Conservation (phyloP, 2,888 invertebrate genomes). For the Rhamphomyia laevipes region DNA sequence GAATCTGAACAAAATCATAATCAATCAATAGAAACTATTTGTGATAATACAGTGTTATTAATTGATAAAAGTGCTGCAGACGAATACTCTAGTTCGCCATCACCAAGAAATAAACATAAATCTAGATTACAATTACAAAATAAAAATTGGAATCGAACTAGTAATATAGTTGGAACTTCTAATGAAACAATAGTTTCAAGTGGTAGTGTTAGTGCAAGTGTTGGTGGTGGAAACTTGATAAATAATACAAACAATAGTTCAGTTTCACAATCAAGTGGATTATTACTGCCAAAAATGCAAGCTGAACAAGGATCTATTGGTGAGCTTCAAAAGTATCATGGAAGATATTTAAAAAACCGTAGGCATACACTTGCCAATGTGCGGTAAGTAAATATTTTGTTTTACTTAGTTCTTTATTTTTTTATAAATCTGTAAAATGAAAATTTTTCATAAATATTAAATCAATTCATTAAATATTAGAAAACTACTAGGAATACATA, state of each 20-base stretch:
- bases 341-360: conserved; percentile 71
- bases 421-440: too few relatives aligned
- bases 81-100: conserved; percentile 30
- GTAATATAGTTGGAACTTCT: conserved; percentile 29
- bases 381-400: conserved; percentile 54
- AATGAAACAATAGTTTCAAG: conserved; percentile 30
- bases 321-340: conserved; percentile 80
- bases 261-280: conserved; percentile 31
- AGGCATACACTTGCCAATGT: conserved; percentile 86
- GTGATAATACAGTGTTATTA: background rate
- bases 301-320: conserved; percentile 87
- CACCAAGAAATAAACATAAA: conserved; percentile 35
- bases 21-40: conserved; percentile 32
- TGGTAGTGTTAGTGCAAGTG: conserved; percentile 24
- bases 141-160: conserved; percentile 34
- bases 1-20: conserved; percentile 44
- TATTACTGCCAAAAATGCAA: conserved; percentile 62
- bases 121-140: conserved; percentile 34
- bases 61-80: conserved; percentile 13
- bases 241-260: conserved; percentile 20
- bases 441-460: too few relatives aligned
- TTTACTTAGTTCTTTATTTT: too few relatives aligned
- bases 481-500: too few relatives aligned
- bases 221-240: conserved; percentile 22
- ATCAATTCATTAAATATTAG: too few relatives aligned